Evolutionary conservation across 2,797 vertebrate genomes (phyloP).

Genomic region (Aphelocoma californica): DNA sequence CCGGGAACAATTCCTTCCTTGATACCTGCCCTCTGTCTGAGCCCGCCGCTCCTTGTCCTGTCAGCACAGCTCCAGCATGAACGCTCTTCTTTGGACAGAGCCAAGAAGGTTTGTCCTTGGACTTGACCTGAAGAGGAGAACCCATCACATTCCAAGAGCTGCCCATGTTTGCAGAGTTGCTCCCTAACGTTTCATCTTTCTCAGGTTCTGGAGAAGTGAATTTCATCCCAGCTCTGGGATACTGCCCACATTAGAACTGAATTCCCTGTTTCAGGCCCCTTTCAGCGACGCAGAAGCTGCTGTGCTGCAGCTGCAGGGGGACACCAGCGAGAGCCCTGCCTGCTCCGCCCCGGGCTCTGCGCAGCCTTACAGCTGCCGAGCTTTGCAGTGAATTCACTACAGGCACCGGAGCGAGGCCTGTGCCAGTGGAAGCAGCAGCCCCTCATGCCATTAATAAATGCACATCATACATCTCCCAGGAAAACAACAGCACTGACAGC

Average conservation of each 20-base stretch:
- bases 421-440: background rate
- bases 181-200: background rate
- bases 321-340: background rate
- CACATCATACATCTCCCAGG: background rate
- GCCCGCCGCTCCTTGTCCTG: fast-evolving
- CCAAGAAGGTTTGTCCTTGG: background rate
- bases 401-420: background rate
- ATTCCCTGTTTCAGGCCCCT: background rate
- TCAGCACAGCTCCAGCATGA: background rate
- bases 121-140: background rate
- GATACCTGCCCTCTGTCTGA: background rate
- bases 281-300: background rate
- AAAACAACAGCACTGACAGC: background rate
- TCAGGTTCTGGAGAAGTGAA: background rate
- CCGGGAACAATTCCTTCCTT: background rate
- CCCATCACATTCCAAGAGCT: background rate
- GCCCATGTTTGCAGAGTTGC: background rate
- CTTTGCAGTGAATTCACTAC: background rate
- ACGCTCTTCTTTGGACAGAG: background rate
- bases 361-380: background rate
- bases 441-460: background rate
- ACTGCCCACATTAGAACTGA: background rate
- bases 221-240: background rate
- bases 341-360: background rate
- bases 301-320: background rate